phyloP scores from a whole-genome alignment of 2,113 vertebrate genomes.

The Rhegmatorhina hoffmannsi region DNA sequence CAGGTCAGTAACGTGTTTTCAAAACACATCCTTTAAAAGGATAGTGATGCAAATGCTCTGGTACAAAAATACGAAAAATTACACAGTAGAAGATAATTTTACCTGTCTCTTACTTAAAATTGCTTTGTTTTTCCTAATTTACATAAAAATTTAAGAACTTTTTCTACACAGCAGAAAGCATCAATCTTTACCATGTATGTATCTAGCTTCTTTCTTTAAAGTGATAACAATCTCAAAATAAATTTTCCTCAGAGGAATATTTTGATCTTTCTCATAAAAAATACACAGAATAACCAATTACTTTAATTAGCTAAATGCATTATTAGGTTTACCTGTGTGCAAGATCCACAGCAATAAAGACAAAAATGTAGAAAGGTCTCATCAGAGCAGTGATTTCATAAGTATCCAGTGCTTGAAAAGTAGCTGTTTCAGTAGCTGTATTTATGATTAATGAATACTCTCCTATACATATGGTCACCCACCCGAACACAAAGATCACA shows the following conservation, averaged over 20 bases:
- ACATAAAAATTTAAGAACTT: not conserved
- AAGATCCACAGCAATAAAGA: conserved; percentile 91
- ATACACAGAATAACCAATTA: not conserved
- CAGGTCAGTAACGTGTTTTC: not conserved
- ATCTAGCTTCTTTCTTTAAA: not conserved
- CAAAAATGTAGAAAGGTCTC: conserved; percentile 92
- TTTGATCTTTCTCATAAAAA: not conserved
- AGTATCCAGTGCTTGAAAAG: conserved; percentile 93
- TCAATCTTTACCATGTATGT: not conserved
- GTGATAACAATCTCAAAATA: not conserved
- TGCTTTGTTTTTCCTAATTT: not conserved
- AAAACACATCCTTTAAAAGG: not conserved
- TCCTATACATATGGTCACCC: conserved; percentile 92
- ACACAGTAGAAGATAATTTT: not conserved
- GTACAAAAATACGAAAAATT: not conserved
- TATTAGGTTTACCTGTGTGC: conserved; percentile 83
- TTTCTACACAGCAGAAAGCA: not conserved
- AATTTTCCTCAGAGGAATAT: not conserved
- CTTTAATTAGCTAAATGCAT: not conserved
- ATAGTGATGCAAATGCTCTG: not conserved
- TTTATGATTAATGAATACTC: conserved; percentile 95
- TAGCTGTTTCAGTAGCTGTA: conserved; percentile 92
- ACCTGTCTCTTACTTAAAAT: not conserved
- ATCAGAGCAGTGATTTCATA: conserved; percentile 94
- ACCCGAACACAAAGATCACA: conserved; percentile 88